These are phyloP conservation scores for Nemurella pictetii DNA, from an alignment of 2,888 invertebrate genomes.

Conservation along the genomic window DNA sequence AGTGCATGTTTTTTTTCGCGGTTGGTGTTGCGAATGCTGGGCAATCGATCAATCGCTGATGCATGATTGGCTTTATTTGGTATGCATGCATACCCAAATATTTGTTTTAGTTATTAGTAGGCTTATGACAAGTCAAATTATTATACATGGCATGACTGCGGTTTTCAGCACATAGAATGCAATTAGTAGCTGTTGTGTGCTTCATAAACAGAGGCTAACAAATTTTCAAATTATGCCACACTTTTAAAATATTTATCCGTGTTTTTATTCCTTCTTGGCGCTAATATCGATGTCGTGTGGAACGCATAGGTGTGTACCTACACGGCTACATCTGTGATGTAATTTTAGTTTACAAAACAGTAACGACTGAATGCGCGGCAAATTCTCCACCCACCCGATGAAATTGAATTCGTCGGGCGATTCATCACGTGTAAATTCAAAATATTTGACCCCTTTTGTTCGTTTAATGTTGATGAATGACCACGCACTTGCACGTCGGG, in stretches of 20 bases:
- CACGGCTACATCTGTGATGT: not conserved
- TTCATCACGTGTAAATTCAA: not conserved
- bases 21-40: too few species aligned
- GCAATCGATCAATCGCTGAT: not conserved
- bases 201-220: not conserved
- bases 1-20: too few species aligned
- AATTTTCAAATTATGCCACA: not conserved
- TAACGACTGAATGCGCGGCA: not conserved
- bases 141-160: not conserved
- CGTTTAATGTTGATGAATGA: not conserved
- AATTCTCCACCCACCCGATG: not conserved
- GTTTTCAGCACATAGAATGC: not conserved
- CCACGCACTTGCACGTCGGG: not conserved
- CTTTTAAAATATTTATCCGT: not conserved
- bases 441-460: not conserved
- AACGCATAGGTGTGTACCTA: not conserved
- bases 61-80: not conserved
- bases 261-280: not conserved
- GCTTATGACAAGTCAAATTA: not conserved
- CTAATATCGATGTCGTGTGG: not conserved
- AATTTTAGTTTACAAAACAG: not conserved
- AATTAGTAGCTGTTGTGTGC: not conserved
- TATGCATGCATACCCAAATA: not conserved
- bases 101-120: not conserved
- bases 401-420: not conserved